Percentiles rank a stretch among this genome's conserved stretches.
These are phyloP conservation scores for Philopedon plagiatum DNA, from an alignment of 2,888 invertebrate species.

Conservation along the genomic window DNA sequence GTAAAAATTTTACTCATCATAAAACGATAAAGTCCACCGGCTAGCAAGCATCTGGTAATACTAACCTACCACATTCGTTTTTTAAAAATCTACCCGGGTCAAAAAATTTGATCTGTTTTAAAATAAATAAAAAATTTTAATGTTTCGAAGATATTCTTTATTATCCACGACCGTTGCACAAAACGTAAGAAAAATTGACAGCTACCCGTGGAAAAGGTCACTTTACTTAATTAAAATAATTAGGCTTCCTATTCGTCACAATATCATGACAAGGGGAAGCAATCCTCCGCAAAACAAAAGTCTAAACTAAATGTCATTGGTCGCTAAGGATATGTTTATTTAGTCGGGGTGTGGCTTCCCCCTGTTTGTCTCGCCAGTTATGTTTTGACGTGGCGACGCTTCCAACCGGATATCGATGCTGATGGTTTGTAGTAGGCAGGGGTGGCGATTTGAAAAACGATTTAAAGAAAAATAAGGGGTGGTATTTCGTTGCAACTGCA, in stretches of 20 bases:
- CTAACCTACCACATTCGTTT: no score
- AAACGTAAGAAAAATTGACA: no score
- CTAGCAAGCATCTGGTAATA: no score
- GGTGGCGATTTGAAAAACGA: not conserved
- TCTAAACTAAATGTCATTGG: slow-evolving; percentile 36
- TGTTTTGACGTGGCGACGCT: slow-evolving; percentile 18
- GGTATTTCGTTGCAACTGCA: not conserved
- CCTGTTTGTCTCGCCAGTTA: slow-evolving; percentile 27
- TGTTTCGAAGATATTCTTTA: no score
- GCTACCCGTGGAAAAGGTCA: no score
- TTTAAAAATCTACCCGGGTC: no score
- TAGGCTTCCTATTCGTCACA: slow-evolving; percentile 22
- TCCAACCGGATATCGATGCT: slow-evolving; percentile 18
- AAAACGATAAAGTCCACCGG: no score
- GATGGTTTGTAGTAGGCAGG: no score
- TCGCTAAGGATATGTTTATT: slow-evolving; percentile 45
- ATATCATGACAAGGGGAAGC: slow-evolving; percentile 21
- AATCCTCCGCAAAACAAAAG: slow-evolving; percentile 16
- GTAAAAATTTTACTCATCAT: no score
- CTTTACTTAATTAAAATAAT: not conserved
- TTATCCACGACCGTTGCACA: no score
- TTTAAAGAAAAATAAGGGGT: not conserved
- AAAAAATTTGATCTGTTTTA: no score
- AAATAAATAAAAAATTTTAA: no score
- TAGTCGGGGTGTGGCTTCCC: slow-evolving; percentile 39